Base-by-base conservation (phyloP, 1,140 invertebrate species). In the Cyphomyrmex costatus region DNA sequence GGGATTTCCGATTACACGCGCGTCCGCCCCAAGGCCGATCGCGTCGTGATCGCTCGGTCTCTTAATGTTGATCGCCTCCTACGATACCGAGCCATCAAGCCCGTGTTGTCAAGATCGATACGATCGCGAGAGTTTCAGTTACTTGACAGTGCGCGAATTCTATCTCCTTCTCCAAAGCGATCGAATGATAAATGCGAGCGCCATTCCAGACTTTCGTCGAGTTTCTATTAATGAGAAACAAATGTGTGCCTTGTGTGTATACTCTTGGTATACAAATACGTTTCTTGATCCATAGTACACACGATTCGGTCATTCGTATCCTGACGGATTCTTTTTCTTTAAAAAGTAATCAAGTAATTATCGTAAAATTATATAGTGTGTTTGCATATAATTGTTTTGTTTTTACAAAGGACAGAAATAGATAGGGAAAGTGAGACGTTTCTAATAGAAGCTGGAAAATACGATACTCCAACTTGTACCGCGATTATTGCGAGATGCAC, bases 1-100 rank as follows among this genome's bases (percentile, higher is more conserved):
- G 71, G 49, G 53, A 70, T 78, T 78, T 86, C 88, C 78, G 74
- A 91, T 91, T 86, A 80, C 61, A 46, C 76, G 76, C 46, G 33
- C 49, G 36, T 83, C 60, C 61, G 24, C 16, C 19, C 68, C 79
- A 63, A 76, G 73, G 42, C 30, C 70, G 73, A 84, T 51, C 73
- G 51, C 70, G 33, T 6, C 53, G 14, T 19, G 80, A 73, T 71
- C 42, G 27, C 36, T 71, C 51, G 68, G 12, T 77, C 82, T 61
- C 42, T 49, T 6, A 14, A 24, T 24, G 70, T 51, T 30, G 79
- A 82, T 73, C 66, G 42, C 66, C 33, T 24, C 4, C 8, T 5
- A 21, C 30, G 84, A 68, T 80, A 66, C 46, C 74, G 61, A 19
- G 8, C 19, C 30, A 65, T 65, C 51, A 51, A 30, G 51, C 21